Base-by-base conservation (phyloP, 2,888 invertebrate species). In the Epistrophe grossulariae region DNA sequence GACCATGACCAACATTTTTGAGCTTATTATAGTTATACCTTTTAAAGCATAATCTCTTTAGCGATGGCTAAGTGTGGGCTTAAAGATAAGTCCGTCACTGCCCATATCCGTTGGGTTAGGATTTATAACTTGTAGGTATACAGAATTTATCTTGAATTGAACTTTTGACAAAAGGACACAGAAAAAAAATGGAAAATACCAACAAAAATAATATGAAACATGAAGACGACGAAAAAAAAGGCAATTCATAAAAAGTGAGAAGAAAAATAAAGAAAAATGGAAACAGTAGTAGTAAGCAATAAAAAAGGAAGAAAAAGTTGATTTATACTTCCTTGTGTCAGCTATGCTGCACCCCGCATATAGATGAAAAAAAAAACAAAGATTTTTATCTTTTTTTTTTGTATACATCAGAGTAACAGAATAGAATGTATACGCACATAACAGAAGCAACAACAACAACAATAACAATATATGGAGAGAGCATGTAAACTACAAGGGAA, bases 81-180 rank as follows among this genome's bases (percentile, higher is more conserved):
- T 13, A 43, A 15, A 9, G 17, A 38, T 40, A 38, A 60, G 19
- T 62, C 62, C 62, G 40, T 43, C 62, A 43, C 62, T 40, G 62
- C 9, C n/a, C n/a, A 9, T 13, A 62, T 15, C n/a, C 2, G 57
- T 57, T 66, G 50, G 43, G 70, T 68, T 60, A 71, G 77, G 43
- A 52, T 40, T 43, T 24, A 24, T 24, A 62, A 60, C 48, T 70
- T 84, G 78, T n/a, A n/a, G n/a, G n/a, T 81, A 73, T 62, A 81
- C 77, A 78, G 64, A 81, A 81, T 85, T 85, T 81, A 85, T 85
- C 84, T 73, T 73, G 84, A 77, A 85, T 85, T 85, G 81, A 81
- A 85, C 84, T 81, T 81, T 81, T 85, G 81, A 81, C 81, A 85
- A 85, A 81, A 77, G 81, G 40, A 84, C 68, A 60, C 35, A 35